phyloP scores from a whole-genome alignment of 2,113 vertebrate genomes.

The Eidolon helvum region DNA sequence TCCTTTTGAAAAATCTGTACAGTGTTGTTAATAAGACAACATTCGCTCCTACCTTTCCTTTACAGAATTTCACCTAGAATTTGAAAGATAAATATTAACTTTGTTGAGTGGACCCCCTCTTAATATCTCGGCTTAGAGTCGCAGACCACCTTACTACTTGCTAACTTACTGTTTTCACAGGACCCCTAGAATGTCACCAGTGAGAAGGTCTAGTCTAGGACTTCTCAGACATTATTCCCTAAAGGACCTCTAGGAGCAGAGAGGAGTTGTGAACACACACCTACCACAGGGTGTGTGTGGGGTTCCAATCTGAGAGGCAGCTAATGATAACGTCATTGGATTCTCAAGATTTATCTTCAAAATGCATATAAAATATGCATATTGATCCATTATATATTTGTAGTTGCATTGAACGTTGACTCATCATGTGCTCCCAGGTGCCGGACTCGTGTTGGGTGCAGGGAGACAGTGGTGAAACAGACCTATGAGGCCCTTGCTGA shows the following conservation, averaged over 20 bases:
- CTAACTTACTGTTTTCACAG: neutral
- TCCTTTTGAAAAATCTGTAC: conserved; percentile 27
- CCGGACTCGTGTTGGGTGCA: neutral
- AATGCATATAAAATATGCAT: neutral
- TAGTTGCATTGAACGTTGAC: neutral
- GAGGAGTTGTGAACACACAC: neutral
- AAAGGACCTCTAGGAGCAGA: neutral
- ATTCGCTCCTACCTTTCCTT: neutral
- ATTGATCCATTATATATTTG: neutral
- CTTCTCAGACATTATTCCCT: neutral
- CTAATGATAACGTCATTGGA: neutral
- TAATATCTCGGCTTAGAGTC: neutral
- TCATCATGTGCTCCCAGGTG: neutral
- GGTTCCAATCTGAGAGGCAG: neutral
- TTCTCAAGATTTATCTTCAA: neutral
- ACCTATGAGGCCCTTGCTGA: neutral
- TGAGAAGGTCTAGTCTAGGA: neutral
- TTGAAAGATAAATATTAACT: conserved; percentile 31
- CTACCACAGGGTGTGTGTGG: neutral
- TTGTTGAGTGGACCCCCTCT: neutral
- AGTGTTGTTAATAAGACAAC: neutral
- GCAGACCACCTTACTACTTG: neutral
- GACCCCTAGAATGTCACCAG: neutral
- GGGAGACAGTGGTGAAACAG: neutral
- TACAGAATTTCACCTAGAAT: conserved; percentile 24